Base-by-base conservation (phyloP, 2,888 invertebrate species). In the Nemoura dubitans region DNA sequence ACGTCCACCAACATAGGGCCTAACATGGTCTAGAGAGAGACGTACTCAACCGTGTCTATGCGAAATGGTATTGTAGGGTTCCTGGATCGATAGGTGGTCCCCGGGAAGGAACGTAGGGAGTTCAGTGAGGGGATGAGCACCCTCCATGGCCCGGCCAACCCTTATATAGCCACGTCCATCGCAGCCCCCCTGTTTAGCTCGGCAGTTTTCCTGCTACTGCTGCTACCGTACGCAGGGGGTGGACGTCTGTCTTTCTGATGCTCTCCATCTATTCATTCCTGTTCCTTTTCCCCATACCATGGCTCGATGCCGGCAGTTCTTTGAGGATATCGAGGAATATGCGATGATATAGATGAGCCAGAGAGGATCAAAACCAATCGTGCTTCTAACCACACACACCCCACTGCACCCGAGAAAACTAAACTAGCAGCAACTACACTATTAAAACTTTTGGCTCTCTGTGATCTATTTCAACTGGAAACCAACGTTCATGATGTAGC, bases 21-120 rank as follows among this genome's bases (percentile, higher is more conserved):
- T 7, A 59, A 59, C 59, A 21, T 10, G 16, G 14, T 59, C 3
- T 59, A 59, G 59, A 59, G 59, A 59, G 59, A 10, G 36, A 36
- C 5, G 36, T 10, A 36, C 36, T 6, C 59, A 7, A 21, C 59
- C 59, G 16, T 59, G 14, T 59, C 59, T 59, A 59, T 59, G 59
- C 59, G 59, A 59, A 59, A 59, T 59, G 59, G 59, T 21, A 59
- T 59, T 59, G 59, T 59, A 59, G 59, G 59, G 14, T 59, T 59
- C 25, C 28, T 26, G 78, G 78, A 78, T 78, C 78, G 78, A 78
- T 78, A 78, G 27, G 27, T 27, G 78, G 78, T 78, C 78, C 78
- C 78, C 28, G 78, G 78, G 78, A 78, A 78, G 78, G 78, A 78
- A 28, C 10, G 78, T 21, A 1, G 27, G 78, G 28, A 76, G 26